Evolutionary conservation across 2,113 vertebrate genomes (phyloP), one percentile per base, ranked within the genome.

Genomic region (Dolichallabes microphthalmus): DNA sequence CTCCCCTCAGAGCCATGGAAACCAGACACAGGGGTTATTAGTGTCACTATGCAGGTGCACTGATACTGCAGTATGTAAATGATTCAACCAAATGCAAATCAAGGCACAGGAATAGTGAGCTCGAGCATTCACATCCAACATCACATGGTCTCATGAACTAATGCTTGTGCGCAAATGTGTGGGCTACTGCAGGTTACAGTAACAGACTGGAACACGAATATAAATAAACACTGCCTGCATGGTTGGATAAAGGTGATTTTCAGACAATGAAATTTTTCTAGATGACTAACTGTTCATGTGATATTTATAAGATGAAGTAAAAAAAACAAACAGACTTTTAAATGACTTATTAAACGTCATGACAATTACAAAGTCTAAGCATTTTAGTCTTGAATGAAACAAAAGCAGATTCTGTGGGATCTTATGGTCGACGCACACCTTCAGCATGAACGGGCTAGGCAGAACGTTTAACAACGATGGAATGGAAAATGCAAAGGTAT

Each of bases 11-110:
- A 39, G 52, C 84, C 84, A 80, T 80, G 76, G 84, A 85, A 85
- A 85, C 84, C 64, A 85, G 84, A 85, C 64, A 30, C 35, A 20
- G 73, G 83, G 75, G 61, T 52, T 85, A 80, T 85, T 60, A 80
- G 84, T 85, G 61, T 85, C 76, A 55, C 53, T 76, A 80, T 25
- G 55, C 84, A 85, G 84, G 84, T 85, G 84, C 76, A 80, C 64
- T 80, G 76, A 85, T 79, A 85, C 84, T 80, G 84, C 84, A 80
- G 76, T 85, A 85, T 85, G 84, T 85, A 85, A 85, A 85, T 85
- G 84, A 85, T 71, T 85, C 84, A 71, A 50, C 75, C 76, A 39
- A 85, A 85, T 85, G 84, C 76, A 85, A 85, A 85, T 85, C 53
- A 19, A n/a, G 64, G 76, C 35, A 66, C 76, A 71, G 52, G 76